Base-by-base conservation (phyloP, 2,888 invertebrate genomes). In the Trissolcus brochymenae region DNA sequence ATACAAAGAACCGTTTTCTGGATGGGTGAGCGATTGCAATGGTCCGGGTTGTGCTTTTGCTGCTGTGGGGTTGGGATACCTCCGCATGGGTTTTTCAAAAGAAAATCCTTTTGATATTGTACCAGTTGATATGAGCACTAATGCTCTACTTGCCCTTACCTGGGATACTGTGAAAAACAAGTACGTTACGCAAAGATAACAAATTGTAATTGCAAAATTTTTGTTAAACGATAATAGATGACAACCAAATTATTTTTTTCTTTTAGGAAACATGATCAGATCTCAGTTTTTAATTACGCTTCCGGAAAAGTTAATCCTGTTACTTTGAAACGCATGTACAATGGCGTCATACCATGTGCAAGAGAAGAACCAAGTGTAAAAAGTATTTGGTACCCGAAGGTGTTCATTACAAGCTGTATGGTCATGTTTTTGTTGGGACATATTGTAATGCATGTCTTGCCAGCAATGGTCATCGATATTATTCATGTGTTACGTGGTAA, bases 231-330 rank as follows among this genome's bases (percentile, higher is more conserved):
- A 43, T 43, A 2, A 3, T 43, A 9, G 43, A 56, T 41, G 46
- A 59, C 25, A 46, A 46, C 13, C 14, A 57, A 35, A 57, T 43
- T 21, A 13, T 43, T 55, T 59, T n/a, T 19, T 51, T 71, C n/a
- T 66, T 59, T 11, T 40, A 83, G 82, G 76, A 81, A 80, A 76
- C 43, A 75, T 4, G 72, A 76, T 2, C 76, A 79, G 82, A 84
- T 90, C 77, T 91, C 92, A 0, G 92, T 97, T 53, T 97, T 94
- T 90, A 97, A 97, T 90, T 95, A 94, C 87, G 95, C 96, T 1
- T 94, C 96, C 0, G 95, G 95, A 0, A 90, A 91, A 1, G 92
- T 94, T 79, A 96, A 96, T 86, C 80, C 81, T 21, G 66, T 82
- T 1, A 77, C 59, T 1, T 17, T 79, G 6, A 49, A 49, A 9